Evolutionary conservation across 2,797 vertebrate species (phyloP).

Genomic region (Anabas testudineus): DNA sequence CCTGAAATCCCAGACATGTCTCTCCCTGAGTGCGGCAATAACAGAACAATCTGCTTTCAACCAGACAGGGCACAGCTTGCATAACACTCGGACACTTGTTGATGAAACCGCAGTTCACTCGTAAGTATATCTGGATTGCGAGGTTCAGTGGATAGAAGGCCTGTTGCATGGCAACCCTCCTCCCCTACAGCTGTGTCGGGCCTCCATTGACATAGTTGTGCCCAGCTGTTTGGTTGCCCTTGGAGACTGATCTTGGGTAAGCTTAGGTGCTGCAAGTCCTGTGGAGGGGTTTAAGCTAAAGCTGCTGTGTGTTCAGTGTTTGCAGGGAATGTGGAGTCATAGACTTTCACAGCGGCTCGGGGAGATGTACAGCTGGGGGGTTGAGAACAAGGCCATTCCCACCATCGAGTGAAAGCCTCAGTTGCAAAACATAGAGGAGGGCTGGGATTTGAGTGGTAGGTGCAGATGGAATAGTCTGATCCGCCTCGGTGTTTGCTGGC

Average conservation of each 20-base stretch:
- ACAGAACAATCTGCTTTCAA: constrained; percentile 7
- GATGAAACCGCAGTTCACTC: constrained; percentile 57
- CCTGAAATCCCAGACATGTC: constrained; percentile 33
- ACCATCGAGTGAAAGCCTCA: constrained; percentile 19
- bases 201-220: constrained; percentile 53
- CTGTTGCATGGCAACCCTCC: constrained; percentile 71
- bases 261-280: constrained; percentile 12
- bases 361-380: constrained; percentile 11
- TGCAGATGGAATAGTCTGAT: neutral
- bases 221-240: constrained; percentile 65
- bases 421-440: constrained; percentile 24
- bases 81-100: constrained; percentile 51
- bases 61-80: constrained; percentile 55
- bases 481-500: constrained; percentile 30
- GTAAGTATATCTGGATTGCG: constrained; percentile 37
- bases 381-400: constrained; percentile 31
- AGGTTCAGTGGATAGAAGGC: constrained; percentile 38
- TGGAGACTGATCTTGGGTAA: constrained; percentile 58
- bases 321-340: constrained; percentile 15
- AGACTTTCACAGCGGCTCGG: constrained; percentile 19
- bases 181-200: constrained; percentile 52
- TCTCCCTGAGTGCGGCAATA: constrained; percentile 31
- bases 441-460: constrained; percentile 7
- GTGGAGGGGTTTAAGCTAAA: constrained; percentile 35
- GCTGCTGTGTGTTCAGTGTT: constrained; percentile 17